Percentiles rank a stretch among this genome's conserved stretches.
Conservation (phyloP, 2,888 invertebrate genomes). For the Oasisia sp. region DNA sequence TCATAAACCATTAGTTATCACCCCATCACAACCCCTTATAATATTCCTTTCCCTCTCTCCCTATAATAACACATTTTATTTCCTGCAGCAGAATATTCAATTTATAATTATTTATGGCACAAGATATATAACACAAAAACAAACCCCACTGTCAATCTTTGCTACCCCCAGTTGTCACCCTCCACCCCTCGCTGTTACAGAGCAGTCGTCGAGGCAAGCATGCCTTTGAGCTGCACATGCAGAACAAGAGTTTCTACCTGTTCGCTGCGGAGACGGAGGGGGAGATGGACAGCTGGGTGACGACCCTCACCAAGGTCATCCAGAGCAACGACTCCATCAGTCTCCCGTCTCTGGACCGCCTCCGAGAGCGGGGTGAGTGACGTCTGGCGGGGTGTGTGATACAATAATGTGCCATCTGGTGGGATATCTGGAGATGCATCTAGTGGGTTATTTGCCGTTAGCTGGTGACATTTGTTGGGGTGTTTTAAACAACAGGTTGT, state of each 20-base stretch:
- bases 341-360: background rate
- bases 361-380: slow-evolving; percentile 25
- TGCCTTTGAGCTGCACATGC: slow-evolving; percentile 90
- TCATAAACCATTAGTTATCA: background rate
- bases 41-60: too few relatives aligned
- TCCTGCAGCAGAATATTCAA: too few relatives aligned
- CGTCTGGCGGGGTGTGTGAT: too few relatives aligned
- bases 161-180: background rate
- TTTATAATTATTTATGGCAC: too few relatives aligned
- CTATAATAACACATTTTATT: background rate
- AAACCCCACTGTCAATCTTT: background rate
- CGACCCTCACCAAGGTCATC: slow-evolving; percentile 83
- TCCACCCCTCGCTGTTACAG: slow-evolving; percentile 60
- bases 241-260: slow-evolving; percentile 84
- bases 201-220: slow-evolving; percentile 85
- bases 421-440: too few relatives aligned
- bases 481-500: too few relatives aligned
- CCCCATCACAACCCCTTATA: background rate
- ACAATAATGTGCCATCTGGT: too few relatives aligned
- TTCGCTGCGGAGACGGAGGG: slow-evolving; percentile 87
- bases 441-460: too few relatives aligned
- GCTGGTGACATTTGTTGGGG: too few relatives aligned
- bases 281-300: slow-evolving; percentile 86
- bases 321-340: slow-evolving; percentile 67
- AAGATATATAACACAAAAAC: too few relatives aligned